These are phyloP conservation scores for Capromys pilorides DNA, from an alignment of 2,797 vertebrate genomes.

Conservation along the genomic window DNA sequence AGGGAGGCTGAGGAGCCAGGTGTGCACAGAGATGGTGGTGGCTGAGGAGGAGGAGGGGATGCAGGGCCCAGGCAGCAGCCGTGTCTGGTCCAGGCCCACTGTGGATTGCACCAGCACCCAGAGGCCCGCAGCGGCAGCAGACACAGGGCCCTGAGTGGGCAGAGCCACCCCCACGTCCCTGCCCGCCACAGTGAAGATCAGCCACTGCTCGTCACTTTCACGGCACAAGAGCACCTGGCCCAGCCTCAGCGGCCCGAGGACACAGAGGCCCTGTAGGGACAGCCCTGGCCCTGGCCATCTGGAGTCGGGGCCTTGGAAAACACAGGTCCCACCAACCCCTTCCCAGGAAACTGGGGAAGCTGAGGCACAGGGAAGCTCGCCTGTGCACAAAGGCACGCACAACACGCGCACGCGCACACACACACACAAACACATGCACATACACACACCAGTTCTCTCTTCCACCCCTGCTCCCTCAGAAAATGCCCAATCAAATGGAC, in stretches of 20 bases:
- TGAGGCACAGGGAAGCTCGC: background rate
- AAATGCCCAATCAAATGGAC: background rate
- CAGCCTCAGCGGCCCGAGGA: background rate
- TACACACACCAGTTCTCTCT: background rate
- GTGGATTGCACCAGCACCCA: background rate
- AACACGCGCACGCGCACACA: no score
- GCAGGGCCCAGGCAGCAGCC: background rate
- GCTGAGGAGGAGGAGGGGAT: rapidly evolving
- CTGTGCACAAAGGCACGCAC: no score
- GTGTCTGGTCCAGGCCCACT: rapidly evolving
- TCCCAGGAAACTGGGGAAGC: background rate
- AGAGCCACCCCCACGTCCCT: background rate
- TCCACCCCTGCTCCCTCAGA: background rate
- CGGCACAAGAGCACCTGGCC: background rate
- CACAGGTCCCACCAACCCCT: background rate
- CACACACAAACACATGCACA: no score
- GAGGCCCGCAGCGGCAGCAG: rapidly evolving
- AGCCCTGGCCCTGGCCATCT: background rate
- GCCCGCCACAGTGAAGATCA: conserved; percentile 57
- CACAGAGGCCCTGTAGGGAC: background rate
- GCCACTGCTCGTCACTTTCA: background rate
- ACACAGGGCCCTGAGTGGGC: background rate
- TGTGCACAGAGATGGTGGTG: rapidly evolving
- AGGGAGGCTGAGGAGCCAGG: rapidly evolving
- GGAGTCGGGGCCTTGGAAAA: background rate